Evolutionary conservation across 2,113 vertebrate species (phyloP).

Genomic region (Podiceps cristatus): DNA sequence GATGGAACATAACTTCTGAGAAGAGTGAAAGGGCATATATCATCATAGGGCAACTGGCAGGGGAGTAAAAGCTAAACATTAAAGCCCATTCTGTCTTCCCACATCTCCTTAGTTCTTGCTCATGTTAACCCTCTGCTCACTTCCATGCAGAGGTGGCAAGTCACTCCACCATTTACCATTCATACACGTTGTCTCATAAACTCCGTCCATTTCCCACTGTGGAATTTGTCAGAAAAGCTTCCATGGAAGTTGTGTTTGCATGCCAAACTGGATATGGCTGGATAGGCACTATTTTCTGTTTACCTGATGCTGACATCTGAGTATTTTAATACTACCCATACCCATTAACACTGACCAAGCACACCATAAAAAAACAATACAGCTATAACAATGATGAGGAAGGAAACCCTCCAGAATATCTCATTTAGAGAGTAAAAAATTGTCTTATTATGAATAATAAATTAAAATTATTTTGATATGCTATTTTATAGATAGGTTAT

Average conservation of each 20-base stretch:
- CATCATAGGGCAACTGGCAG: slow-evolving; percentile 44
- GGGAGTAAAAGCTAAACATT: slow-evolving; percentile 60
- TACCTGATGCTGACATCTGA: not conserved
- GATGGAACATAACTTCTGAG: slow-evolving; percentile 58
- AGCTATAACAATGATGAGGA: not conserved
- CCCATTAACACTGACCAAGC: not conserved
- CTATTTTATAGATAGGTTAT: not conserved
- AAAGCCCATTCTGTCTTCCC: slow-evolving; percentile 45
- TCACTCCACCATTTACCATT: not conserved
- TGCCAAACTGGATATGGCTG: not conserved
- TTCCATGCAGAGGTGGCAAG: not conserved
- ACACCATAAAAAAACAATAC: not conserved
- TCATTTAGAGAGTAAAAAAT: not conserved
- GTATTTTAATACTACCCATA: not conserved
- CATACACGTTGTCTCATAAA: not conserved
- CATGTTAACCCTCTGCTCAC: slow-evolving; percentile 39
- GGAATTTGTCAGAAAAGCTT: not conserved
- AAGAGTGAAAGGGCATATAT: slow-evolving; percentile 42
- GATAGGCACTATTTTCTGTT: not conserved
- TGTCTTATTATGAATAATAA: not conserved
- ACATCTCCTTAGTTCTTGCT: slow-evolving; percentile 30
- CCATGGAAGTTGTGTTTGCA: not conserved
- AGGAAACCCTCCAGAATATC: not conserved
- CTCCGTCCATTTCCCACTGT: not conserved
- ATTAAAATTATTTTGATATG: not conserved